Evolutionary conservation across 2,888 invertebrate species (phyloP), one percentile per base, ranked within the genome.

Genomic region (Sminthurides aquaticus): DNA sequence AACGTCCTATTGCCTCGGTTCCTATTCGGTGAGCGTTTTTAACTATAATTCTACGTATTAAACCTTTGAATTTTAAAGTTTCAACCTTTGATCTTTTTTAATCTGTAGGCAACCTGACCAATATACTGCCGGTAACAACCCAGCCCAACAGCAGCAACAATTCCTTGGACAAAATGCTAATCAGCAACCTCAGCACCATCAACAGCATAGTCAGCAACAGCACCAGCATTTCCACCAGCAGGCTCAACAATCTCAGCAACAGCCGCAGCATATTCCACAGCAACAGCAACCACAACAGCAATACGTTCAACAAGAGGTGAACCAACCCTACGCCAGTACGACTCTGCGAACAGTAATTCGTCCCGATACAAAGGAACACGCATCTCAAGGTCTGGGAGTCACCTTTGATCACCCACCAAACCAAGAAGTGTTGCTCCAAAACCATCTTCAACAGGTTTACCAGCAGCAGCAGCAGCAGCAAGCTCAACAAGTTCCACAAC

Each of bases 281-380:
- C 49, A n/a, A 15, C 11, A 5, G 2, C 28, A 61, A 49, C 43
- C 25, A 2, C 57, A 62, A 28, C 56, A 20, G 22, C 15, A 28
- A 2, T 28, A 69, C 85, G 86, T 74, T 82, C 77, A 59, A 75
- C 78, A 59, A 75, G 77, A 1, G 83, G 8, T 55, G 1, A 49
- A 26, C n/a, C 48, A 85, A 66, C n/a, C n/a, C n/a, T n/a, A n/a
- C n/a, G n/a, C n/a, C n/a, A 86, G 88, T 0, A 92, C 92, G 0
- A 91, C 91, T 0, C 78, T 91, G 60, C 82, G 91, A 76, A 88
- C 91, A 1, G 86, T 92, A 49, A 91, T 92, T 60, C 87, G 88
- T 74, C 91, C 91, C 0, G 91, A 91, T 75, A 91, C 91, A 1
- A 90, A 91, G 79, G 83, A 70, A 62, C 64, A 68, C 58, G 59